Base-by-base conservation (phyloP, 1,140 invertebrate species). In the Euborellia annulipes region DNA sequence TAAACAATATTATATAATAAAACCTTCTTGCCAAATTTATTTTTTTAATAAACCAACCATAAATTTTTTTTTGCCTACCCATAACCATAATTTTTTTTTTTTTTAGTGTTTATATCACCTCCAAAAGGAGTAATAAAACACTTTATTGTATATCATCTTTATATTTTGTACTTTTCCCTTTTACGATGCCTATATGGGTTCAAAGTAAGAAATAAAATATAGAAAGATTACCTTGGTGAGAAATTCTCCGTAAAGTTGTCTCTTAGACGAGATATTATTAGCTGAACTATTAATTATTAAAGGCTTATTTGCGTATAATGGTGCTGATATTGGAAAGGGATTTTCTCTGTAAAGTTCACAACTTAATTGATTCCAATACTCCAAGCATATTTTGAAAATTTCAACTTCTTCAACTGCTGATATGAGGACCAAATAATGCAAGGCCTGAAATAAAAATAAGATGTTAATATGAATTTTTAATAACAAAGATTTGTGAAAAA, bases 391-490 rank as follows among this genome's bases (percentile, higher is more conserved):
- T 71, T 99, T 99, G 61, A 99, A 99, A 46, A 99, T 95, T 71
- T 99, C 96, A 0, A 95, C 89, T 59, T 99, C 96, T 50, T 99
- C 95, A 2, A 99, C 94, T 70, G 97, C 90, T 16, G 93, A 98
- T 56, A 99, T 98, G 46, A 95, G 69, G 14, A 98, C 82, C 48
- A 99, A 73, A 63, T 98, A 98, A 52, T 89, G 79, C 21, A 98
- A 67, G 2, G 89, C 86, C 73, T 77, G 53, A 4, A 61, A 60
- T 48, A 55, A 46, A 47, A 40, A 45, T 13, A 37, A 47, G 36
- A 16, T 37, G 27, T 18, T 18, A 21, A 14, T 3, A 8, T 16
- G 38, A 37, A 37, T 18, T 16, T 18, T 37, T 18, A 32, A 32
- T n/a, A n/a, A 32, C 30, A n/a, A 32, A 32, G 30, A 32, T 32